Evolutionary conservation across 2,113 vertebrate genomes (phyloP).

Genomic region (Notothenia rossii): DNA sequence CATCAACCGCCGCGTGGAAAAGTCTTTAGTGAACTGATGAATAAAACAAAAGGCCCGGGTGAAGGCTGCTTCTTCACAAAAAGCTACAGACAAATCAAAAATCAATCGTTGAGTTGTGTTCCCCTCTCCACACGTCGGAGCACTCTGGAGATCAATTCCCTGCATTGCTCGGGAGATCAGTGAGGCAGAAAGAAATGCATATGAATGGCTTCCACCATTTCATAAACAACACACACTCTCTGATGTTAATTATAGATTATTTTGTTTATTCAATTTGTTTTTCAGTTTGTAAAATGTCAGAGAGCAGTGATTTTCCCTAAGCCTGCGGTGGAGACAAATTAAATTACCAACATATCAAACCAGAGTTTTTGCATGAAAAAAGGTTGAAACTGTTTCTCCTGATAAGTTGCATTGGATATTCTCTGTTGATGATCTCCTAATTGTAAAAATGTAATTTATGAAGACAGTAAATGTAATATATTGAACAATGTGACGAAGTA

Average conservation of each 20-base stretch:
- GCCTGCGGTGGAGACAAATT: background rate
- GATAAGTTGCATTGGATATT: too few species aligned
- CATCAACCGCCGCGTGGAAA: slow-evolving; percentile 52
- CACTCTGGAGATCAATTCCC: slow-evolving; percentile 38
- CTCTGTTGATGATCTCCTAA: too few species aligned
- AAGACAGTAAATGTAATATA: too few species aligned
- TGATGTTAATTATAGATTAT: background rate
- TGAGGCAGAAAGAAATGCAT: slow-evolving; percentile 10
- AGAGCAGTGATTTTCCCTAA: background rate
- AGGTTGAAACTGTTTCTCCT: background rate
- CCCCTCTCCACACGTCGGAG: background rate
- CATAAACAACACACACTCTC: background rate
- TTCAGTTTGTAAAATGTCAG: background rate
- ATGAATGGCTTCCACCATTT: background rate
- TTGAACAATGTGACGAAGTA: too few species aligned
- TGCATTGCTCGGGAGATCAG: slow-evolving; percentile 5
- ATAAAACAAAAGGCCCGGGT: slow-evolving; percentile 63
- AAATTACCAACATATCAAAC: background rate
- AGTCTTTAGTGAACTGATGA: slow-evolving; percentile 62
- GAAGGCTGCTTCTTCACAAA: slow-evolving; percentile 41
- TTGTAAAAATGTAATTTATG: too few species aligned
- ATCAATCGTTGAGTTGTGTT: slow-evolving; percentile 48
- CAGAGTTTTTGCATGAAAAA: background rate
- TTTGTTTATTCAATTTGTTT: background rate
- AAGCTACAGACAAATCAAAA: slow-evolving; percentile 56